Evolutionary conservation across 2,113 vertebrate species (phyloP), one percentile per base, ranked within the genome.

Genomic region (Dipodomys merriami): DNA sequence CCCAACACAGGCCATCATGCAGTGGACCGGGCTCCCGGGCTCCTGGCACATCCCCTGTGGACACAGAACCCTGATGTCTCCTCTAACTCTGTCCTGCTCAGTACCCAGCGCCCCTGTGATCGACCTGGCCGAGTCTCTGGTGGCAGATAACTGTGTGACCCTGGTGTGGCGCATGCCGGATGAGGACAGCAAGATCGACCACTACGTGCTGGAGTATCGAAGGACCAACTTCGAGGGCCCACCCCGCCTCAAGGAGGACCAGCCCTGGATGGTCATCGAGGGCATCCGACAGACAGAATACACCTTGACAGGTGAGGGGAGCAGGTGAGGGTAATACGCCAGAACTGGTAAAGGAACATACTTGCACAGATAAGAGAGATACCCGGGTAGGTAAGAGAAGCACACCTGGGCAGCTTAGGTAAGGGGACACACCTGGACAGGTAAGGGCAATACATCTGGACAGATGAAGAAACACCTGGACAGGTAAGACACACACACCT

Each of bases 201-300:
- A 99, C 97, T 99, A 99, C 10, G 98, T 99, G 35, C 97, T 99
- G 91, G 99, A 99, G 84, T 98, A 99, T 30, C 98, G 99, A 27
- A 97, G 98, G 76, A 99, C 99, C 80, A 99, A 99, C 97, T 99
- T 99, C 0, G 99, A 99, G 96, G 99, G 99, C 4, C 98, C 99
- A 0, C 99, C 99, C 0, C 99, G 99, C 0, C 98, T 98, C 97
- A 98, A 99, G 81, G 99, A 99, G 97, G 99, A 99, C 77, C 99
- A 99, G 93, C 99, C 99, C 93, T 99, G 99, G 99, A 99, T 99
- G 99, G 99, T 99, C 79, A 95, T 99, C 6, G 99, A 99, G 97
- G 99, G 99, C 69, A 99, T 99, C 90, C 98, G 98, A 79, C 98
- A 98, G 95, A 98, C 94, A 0, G 99, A 99, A 93, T 97, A 98